Evolutionary conservation across 2,113 vertebrate species (phyloP), one percentile per base, ranked within the genome.

Genomic region (Siniperca knerii): DNA sequence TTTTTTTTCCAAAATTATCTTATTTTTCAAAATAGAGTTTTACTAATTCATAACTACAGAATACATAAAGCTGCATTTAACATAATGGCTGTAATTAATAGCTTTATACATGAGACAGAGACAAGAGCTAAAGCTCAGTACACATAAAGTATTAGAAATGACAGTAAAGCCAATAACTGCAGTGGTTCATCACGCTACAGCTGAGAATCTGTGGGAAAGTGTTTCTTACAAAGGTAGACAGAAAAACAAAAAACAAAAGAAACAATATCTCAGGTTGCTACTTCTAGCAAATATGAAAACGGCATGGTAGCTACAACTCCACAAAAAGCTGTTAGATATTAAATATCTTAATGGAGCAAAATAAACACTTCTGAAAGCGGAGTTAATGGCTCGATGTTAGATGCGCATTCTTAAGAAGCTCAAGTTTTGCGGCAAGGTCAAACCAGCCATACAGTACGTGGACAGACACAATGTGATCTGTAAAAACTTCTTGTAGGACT

Each of bases 1-100:
- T 64, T 82, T 60, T 61, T 84, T 75, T 85, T 82, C 83, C 81
- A 91, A 92, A 92, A 85, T 87, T 68, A 85, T 89, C 35, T 85
- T 67, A 79, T 62, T 90, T 91, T 87, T 84, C 92, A 94, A 93
- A 94, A 94, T 92, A 93, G 88, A 93, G 42, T 92, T 92, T 90
- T 89, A 87, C 84, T 89, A 82, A 84, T 90, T 88, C 77, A 82
- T 75, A 81, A 75, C 85, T 91, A 87, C 85, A 87, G 84, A 91
- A 86, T 90, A 88, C 78, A 90, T 83, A 84, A 87, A 89, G 80
- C 84, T 77, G 81, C 57, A 73, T 78, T 87, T 50, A 78, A 84
- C 78, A 71, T 85, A 87, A 85, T 64, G 66, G 66, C 62, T 81
- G 80, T 48, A 73, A 81, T 81, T 65, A 52, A 69, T 82, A 84